A percentile compares a stretch with the other conserved stretches of the same genome.
Conservation (phyloP, 2,888 invertebrate species). For the Nasonovia ribisnigri region DNA sequence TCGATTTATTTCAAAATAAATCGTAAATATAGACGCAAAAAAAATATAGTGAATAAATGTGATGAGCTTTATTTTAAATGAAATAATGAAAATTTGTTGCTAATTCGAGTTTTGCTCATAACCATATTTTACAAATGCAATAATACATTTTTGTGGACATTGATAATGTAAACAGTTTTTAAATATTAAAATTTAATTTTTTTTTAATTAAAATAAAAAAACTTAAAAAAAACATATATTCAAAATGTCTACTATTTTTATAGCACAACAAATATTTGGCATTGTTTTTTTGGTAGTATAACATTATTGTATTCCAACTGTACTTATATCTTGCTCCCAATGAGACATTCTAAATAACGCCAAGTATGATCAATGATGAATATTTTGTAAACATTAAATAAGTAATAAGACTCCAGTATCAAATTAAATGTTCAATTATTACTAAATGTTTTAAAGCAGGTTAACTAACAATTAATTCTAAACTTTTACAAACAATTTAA, state of each 20-base stretch:
- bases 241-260: background rate
- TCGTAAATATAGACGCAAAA: background rate
- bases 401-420: background rate
- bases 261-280: background rate
- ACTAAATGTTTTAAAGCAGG: background rate
- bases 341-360: background rate
- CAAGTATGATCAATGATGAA: background rate
- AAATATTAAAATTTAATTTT: background rate
- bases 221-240: background rate
- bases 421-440: background rate
- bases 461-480: background rate
- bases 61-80: background rate
- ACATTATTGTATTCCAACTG: too few species aligned
- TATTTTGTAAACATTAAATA: background rate
- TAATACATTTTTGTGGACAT: background rate
- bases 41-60: background rate
- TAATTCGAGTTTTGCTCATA: background rate
- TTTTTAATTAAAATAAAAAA: too few species aligned
- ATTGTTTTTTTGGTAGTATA: too few species aligned
- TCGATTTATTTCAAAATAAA: background rate
- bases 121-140: background rate
- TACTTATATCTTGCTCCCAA: too few species aligned
- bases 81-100: background rate
- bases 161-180: background rate
- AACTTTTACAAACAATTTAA: background rate